Evolutionary conservation across 2,113 vertebrate species (phyloP).

Genomic region (Corydoras sp.): DNA sequence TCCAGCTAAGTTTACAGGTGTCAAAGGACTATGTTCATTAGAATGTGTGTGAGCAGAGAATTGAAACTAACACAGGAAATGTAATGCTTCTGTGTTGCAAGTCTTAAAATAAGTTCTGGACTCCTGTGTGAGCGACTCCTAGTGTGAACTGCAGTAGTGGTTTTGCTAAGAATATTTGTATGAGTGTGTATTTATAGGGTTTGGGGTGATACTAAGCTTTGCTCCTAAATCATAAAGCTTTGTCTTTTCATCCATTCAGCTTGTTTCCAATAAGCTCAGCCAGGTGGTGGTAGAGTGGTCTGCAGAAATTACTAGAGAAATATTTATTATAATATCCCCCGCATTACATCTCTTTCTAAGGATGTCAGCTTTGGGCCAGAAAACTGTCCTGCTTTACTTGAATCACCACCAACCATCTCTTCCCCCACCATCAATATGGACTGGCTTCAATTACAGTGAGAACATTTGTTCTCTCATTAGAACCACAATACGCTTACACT

Average conservation of each 20-base stretch:
- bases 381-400: conserved; percentile 64
- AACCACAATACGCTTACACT: conserved; percentile 45
- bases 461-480: conserved; percentile 63
- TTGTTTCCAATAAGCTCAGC: conserved; percentile 37
- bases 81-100: conserved; percentile 15
- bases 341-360: conserved; percentile 67
- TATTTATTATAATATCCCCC: conserved; percentile 74
- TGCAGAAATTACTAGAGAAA: conserved; percentile 68
- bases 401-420: conserved; percentile 56
- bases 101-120: conserved; percentile 21
- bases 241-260: background rate
- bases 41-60: background rate
- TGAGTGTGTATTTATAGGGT: background rate
- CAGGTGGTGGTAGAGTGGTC: conserved; percentile 55
- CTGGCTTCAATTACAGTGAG: conserved; percentile 62
- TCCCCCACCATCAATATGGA: conserved; percentile 52
- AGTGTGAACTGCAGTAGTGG: background rate
- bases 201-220: conserved; percentile 21
- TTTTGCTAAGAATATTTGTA: background rate
- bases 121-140: background rate
- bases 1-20: too few relatives aligned
- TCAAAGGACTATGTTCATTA: too few relatives aligned
- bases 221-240: conserved; percentile 16
- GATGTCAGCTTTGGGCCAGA: conserved; percentile 61
- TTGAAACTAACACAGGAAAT: conserved; percentile 28